Percentiles rank a stretch among this genome's conserved stretches.
phyloP scores from a whole-genome alignment of 2,113 vertebrate genomes.

The Malurus elegans region DNA sequence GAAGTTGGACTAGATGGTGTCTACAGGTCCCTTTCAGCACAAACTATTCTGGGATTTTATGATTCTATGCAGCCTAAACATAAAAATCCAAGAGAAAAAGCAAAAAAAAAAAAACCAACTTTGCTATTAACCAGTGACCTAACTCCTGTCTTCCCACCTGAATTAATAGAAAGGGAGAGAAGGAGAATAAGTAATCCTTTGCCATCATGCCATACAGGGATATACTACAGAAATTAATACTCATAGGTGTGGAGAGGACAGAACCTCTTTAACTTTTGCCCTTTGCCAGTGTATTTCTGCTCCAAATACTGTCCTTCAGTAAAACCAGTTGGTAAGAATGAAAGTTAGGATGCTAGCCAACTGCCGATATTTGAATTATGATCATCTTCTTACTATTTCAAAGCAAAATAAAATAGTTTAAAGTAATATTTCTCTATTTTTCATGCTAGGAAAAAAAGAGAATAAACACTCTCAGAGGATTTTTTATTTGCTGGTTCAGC shows the following conservation, averaged over 20 bases:
- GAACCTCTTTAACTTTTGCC: neutral
- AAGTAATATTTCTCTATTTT: neutral
- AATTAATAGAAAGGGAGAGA: neutral
- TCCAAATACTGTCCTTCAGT: neutral
- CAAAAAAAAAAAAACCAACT: neutral
- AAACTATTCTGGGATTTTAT: neutral
- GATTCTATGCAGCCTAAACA: neutral
- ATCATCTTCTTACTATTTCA: neutral
- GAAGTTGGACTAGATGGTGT: neutral
- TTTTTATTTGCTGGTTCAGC: neutral
- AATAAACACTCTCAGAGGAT: neutral
- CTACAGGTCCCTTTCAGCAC: neutral
- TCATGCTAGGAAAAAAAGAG: neutral
- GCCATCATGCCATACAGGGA: neutral
- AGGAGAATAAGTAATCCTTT: neutral
- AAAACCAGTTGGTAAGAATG: neutral
- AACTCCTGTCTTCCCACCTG: neutral
- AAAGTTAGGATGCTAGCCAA: neutral
- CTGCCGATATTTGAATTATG: neutral
- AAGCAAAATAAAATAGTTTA: neutral
- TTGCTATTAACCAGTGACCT: neutral
- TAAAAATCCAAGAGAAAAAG: neutral
- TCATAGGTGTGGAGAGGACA: neutral
- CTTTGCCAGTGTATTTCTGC: neutral
- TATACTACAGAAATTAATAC: neutral